Conservation (phyloP, 2,113 vertebrate genomes). For the Lophius piscatorius region DNA sequence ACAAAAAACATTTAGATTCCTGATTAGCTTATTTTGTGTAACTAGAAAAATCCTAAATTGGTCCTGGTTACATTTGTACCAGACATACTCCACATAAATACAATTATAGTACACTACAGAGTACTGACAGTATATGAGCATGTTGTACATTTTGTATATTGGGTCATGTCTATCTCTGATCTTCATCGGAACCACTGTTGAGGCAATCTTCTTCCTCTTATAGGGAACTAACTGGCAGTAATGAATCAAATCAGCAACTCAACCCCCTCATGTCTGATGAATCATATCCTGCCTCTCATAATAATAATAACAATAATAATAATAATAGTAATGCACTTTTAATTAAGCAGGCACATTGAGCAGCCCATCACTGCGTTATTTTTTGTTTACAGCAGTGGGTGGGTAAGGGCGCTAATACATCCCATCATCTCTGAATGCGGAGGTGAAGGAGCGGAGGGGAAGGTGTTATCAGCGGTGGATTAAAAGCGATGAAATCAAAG, state of each 20-base stretch:
- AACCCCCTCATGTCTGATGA: conserved; percentile 26
- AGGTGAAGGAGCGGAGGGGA: conserved; percentile 9
- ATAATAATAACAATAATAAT: conserved; percentile 39
- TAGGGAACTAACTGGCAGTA: not conserved
- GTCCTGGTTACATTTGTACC: too few relatives aligned
- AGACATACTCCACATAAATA: too few relatives aligned
- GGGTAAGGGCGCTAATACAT: conserved; percentile 9
- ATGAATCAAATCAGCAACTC: conserved; percentile 46
- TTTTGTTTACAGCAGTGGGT: conserved; percentile 14
- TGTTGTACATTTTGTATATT: not conserved
- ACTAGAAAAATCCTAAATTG: too few relatives aligned
- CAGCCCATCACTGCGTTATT: conserved; percentile 2
- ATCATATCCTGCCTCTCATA: conserved; percentile 30
- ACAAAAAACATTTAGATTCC: too few relatives aligned
- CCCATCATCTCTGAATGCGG: conserved; percentile 37
- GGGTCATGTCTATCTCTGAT: not conserved
- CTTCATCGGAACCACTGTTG: not conserved
- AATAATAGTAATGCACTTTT: conserved; percentile 25
- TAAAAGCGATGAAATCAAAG: conserved; percentile 58
- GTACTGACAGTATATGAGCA: not conserved
- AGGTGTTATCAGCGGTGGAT: conserved; percentile 21
- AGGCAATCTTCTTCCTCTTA: too few relatives aligned
- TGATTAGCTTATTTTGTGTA: too few relatives aligned
- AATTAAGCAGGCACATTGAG: conserved; percentile 31
- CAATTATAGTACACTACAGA: too few relatives aligned